Evolutionary conservation across 2,797 vertebrate genomes (phyloP), one percentile per base, ranked within the genome.

Genomic region (Oceanodroma leucorhoa): DNA sequence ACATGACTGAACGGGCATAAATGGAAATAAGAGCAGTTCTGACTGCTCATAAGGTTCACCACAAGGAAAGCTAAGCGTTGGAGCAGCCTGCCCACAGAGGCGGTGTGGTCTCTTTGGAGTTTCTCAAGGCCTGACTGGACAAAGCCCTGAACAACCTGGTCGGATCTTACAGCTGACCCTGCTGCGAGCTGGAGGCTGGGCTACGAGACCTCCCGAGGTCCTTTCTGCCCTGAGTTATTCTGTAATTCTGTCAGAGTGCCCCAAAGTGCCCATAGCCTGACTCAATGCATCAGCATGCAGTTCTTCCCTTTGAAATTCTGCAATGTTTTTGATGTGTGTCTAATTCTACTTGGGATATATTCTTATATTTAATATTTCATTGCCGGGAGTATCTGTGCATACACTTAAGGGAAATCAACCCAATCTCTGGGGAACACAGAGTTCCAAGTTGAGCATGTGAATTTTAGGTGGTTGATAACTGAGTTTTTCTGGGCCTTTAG

Each of bases 71-170:
- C 43, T 18, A n/a, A 36, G 46, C 18, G 1, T 2, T 57, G 57
- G 29, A 54, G 22, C 36, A 54, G 55, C 30, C 27, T 21, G 2
- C 34, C 19, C 55, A 27, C 13, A 26, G 83, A n/a, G 30, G 19
- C 0, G 0, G 5, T 70, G 27, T 3, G 0, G 0, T 12, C 30
- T 51, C 51, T 5, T 0, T 60, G 45, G 32, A n/a, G 13, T 38
- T 73, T 26, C 45, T 77, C 24, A 62, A 3, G 11, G 14, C 27
- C 46, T 79, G 40, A 15, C 23, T n/a, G 50, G 11, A 16, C 50
- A 32, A 73, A 69, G 27, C 14, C 30, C 50, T 34, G 40, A 83
- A 40, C n/a, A 51, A 6, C 12, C 14, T 60, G 32, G 57, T 58
- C 34, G 36, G 57, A 16, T 36, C 23, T 58, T 58, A 36, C 15